phyloP scores from a whole-genome alignment of 2,113 vertebrate species.

The Rhinopithecus roxellana region DNA sequence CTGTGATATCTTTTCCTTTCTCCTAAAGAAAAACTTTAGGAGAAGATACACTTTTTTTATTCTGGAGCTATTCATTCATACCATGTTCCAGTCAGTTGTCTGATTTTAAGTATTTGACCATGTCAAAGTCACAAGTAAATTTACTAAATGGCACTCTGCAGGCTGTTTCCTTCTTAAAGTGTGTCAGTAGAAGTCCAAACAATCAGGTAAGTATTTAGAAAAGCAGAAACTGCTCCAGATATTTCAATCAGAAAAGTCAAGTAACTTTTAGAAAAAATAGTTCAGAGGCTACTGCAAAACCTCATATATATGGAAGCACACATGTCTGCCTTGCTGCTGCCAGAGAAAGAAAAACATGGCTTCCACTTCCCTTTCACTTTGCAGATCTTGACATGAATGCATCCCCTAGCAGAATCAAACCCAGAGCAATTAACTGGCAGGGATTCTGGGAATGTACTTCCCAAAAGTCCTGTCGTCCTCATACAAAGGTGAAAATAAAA shows the following conservation, averaged over 20 bases:
- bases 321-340: neutral
- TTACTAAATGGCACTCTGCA: neutral
- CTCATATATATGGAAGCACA: neutral
- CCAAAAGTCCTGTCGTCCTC: neutral
- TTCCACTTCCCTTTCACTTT: neutral
- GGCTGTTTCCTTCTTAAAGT: conserved; percentile 10
- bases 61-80: neutral
- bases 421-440: neutral
- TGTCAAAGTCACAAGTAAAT: neutral
- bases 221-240: neutral
- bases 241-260: neutral
- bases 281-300: neutral
- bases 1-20: neutral
- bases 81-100: neutral
- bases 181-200: neutral
- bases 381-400: neutral
- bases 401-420: neutral
- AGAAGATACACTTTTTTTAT: neutral
- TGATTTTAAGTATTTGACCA: neutral
- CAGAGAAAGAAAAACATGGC: neutral
- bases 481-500: neutral
- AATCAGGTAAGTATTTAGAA: neutral
- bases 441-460: neutral
- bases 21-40: neutral
- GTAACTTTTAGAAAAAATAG: neutral